Percentiles rank a stretch among this genome's conserved stretches.
phyloP scores from a whole-genome alignment of 2,113 vertebrate species.

The Podilymbus podiceps region DNA sequence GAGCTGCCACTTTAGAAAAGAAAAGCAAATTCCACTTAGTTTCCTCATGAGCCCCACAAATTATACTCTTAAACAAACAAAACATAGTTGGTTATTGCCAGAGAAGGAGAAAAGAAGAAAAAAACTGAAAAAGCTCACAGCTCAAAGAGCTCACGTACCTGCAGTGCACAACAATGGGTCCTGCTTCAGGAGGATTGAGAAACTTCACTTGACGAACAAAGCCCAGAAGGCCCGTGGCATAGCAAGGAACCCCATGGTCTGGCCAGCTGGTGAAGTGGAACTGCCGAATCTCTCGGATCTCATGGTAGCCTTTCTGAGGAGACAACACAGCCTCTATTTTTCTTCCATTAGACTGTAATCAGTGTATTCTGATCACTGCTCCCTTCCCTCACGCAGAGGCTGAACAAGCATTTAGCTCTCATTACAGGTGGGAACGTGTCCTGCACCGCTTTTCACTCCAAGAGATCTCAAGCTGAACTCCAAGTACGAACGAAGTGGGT shows the following conservation, averaged over 20 bases:
- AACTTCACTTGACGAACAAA: slow-evolving; percentile 97
- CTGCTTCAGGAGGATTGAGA: slow-evolving; percentile 91
- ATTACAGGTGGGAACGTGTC: accelerated
- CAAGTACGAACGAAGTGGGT: not conserved
- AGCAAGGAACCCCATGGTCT: slow-evolving; percentile 95
- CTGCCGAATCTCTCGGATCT: slow-evolving; percentile 95
- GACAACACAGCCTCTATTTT: slow-evolving; percentile 56
- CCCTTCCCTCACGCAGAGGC: not conserved
- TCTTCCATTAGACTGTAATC: not conserved
- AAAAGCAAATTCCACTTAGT: not conserved
- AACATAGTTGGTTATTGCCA: not conserved
- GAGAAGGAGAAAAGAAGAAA: not conserved
- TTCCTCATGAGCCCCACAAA: not conserved
- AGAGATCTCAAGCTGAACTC: not conserved
- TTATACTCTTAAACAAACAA: not conserved
- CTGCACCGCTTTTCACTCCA: accelerated
- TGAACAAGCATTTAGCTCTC: no score
- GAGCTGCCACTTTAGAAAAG: not conserved
- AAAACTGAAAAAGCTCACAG: not conserved
- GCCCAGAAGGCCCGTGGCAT: slow-evolving; percentile 92
- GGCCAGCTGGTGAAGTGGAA: slow-evolving; percentile 99
- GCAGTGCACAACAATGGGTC: slow-evolving; percentile 93
- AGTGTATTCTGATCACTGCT: accelerated
- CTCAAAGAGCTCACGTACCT: slow-evolving; percentile 70
- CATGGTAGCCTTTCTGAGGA: slow-evolving; percentile 95